Base-by-base conservation (phyloP, 2,113 vertebrate genomes). In the Macaca nemestrina region DNA sequence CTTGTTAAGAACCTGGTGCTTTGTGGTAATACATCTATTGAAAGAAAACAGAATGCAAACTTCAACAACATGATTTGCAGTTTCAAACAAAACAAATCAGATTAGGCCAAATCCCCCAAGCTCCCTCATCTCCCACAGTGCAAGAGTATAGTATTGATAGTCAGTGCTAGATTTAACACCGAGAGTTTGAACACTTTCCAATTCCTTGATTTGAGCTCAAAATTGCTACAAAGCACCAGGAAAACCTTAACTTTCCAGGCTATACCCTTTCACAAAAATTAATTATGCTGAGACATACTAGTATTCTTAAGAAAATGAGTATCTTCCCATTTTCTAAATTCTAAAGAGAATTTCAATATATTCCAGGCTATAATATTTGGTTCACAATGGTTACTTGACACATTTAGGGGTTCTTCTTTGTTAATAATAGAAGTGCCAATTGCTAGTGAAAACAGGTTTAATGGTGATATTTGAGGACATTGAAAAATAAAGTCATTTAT, bases 41-140 rank as follows among this genome's bases (percentile, higher is more conserved):
- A 98, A 95, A 88, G 82, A 92, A 96, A 92, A 68, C 30, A 90
- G 97, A 87, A 80, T 76, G 79, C 76, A 90, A 78, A 89, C 8
- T 57, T 96, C 88, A 94, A 95, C 48, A 95, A 93, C 55, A 87
- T 64, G 14, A 96, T 81, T 95, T 97, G 68, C 38, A 90, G 55
- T 87, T 92, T 96, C 82, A 93, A 96, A 94, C 81, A 93, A 96
- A 97, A 96, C 92, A 96, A 61, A 27, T 87, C 27, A 96, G 68
- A 27, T 87, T 38, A 38, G 64, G 90, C 38, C 78, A 78, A 59
- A 18, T 86, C 40, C 18, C 27, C 17, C 30, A 92, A 79, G 27
- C 18, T 84, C 38, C 40, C 35, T 22, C 11, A 1, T 0, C 23
- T 3, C 0, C 27, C 0, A 6, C 13, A 3, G 40, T 11, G 50